Conservation (phyloP, 2,797 vertebrate genomes). For the Triplophysa yarkandensis region DNA sequence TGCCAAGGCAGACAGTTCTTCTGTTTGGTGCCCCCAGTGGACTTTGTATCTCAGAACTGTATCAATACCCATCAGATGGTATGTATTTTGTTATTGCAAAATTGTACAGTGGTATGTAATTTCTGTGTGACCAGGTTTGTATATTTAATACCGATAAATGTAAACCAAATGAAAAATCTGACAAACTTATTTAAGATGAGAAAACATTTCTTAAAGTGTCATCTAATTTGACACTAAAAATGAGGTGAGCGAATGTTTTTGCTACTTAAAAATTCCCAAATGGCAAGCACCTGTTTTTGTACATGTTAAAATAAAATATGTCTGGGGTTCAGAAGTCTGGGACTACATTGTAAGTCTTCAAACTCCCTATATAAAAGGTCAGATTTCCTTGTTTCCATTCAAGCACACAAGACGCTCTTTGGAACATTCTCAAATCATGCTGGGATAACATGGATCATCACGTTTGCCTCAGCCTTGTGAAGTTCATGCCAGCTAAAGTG, state of each 20-base stretch:
- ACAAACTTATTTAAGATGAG: neutral
- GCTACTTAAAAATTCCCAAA: neutral
- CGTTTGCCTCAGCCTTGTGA: neutral
- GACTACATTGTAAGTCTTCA: neutral
- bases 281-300: neutral
- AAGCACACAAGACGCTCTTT: neutral
- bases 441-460: neutral
- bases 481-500: neutral
- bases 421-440: neutral
- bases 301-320: neutral
- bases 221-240: neutral
- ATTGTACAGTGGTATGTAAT: no score
- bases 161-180: neutral
- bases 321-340: neutral
- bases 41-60: no score
- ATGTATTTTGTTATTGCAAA: no score
- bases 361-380: neutral
- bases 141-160: neutral
- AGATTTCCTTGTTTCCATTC: neutral
- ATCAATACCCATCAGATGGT: no score
- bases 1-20: no score
- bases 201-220: neutral
- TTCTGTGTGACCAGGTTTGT: no score
- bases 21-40: no score
- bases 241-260: neutral